These are phyloP conservation scores for Ophioderma brevispina DNA, from an alignment of 35 echinoderm and acorn worm genomes.

Conservation along the genomic window DNA sequence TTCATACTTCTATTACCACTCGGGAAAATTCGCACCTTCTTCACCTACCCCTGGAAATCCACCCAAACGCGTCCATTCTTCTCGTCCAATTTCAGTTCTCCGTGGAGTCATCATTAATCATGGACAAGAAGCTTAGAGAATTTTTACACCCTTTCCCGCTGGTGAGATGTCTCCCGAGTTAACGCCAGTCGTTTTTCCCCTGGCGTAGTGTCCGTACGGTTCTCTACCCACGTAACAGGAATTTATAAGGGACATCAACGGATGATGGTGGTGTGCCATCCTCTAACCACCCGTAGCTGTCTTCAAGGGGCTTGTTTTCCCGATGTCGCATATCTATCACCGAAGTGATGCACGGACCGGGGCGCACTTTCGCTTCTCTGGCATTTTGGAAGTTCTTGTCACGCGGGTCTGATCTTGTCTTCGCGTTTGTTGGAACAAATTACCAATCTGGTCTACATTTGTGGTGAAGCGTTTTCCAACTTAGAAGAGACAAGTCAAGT, in stretches of 20 bases:
- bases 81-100: constrained; percentile 47
- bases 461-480: constrained; percentile 72
- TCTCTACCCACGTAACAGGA: constrained; percentile 46
- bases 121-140: constrained; percentile 67
- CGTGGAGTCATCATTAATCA: constrained; percentile 70
- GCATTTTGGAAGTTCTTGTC: constrained; percentile 42
- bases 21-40: constrained; percentile 64
- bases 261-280: constrained; percentile 70
- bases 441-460: constrained; percentile 68
- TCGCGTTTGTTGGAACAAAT: constrained; percentile 81
- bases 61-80: constrained; percentile 64
- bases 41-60: constrained; percentile 70
- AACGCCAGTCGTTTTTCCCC: constrained; percentile 69
- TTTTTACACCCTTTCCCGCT: constrained; percentile 62
- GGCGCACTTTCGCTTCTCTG: constrained; percentile 15
- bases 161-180: constrained; percentile 47
- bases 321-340: constrained; percentile 65
- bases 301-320: constrained; percentile 32
- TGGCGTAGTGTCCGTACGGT: constrained; percentile 58
- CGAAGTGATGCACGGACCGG: constrained; percentile 49
- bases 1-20: constrained; percentile 11
- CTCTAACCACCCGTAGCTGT: constrained; percentile 65
- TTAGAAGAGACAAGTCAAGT: constrained; percentile 22
- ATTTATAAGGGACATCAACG: constrained; percentile 63
- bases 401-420: constrained; percentile 56